A percentile compares a stretch with the other conserved stretches of the same genome.
phyloP scores from a whole-genome alignment of 2,797 vertebrate species.

The Glossophaga mutica region DNA sequence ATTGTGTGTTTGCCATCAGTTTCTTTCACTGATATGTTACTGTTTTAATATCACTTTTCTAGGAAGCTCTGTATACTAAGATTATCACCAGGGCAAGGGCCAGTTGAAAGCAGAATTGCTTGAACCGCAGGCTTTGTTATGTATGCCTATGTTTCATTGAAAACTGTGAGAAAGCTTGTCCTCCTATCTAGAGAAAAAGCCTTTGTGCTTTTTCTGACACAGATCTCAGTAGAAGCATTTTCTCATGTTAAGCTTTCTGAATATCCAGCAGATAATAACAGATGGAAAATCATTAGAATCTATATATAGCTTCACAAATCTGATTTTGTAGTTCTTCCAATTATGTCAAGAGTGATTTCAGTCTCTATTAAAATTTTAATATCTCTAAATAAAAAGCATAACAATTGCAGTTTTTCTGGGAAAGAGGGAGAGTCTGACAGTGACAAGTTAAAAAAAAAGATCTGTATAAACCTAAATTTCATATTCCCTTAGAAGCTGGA shows the following conservation, averaged over 20 bases:
- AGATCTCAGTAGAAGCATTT: not conserved
- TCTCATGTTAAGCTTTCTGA: not conserved
- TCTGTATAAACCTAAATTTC: not conserved
- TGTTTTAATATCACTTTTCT: not conserved
- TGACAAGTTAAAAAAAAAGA: not conserved
- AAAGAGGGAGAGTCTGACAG: not conserved
- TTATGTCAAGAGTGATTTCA: not conserved
- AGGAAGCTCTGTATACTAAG: not conserved
- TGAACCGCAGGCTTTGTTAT: not conserved
- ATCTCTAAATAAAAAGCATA: constrained; percentile 10
- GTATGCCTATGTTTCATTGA: rapidly evolving
- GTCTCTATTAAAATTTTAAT: constrained; percentile 5
- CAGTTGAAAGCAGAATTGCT: not conserved
- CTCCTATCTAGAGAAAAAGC: not conserved
- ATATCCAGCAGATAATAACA: not conserved
- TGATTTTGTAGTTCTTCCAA: not conserved
- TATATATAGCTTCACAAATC: not conserved
- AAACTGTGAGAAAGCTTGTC: not conserved
- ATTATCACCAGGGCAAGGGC: not conserved
- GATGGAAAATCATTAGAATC: not conserved
- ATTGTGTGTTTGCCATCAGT: not conserved
- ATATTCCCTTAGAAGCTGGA: not conserved
- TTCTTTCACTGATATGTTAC: not conserved
- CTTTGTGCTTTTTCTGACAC: not conserved
- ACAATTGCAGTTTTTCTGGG: not conserved